These are phyloP conservation scores for Myathropa florea DNA, from an alignment of 2,888 invertebrate species.

Conservation along the genomic window DNA sequence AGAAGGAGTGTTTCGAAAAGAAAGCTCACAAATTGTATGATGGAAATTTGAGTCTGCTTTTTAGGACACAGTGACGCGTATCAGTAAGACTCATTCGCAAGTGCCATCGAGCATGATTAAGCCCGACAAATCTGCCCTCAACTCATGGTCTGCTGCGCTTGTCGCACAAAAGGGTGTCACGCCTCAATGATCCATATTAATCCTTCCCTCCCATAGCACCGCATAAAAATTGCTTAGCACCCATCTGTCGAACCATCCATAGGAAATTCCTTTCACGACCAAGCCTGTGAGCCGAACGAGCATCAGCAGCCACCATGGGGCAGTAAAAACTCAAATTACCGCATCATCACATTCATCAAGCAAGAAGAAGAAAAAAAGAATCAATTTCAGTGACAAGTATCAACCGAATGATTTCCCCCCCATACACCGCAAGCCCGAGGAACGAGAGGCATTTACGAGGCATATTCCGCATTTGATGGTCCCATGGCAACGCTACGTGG, in stretches of 20 bases:
- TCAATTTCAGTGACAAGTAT: conserved; percentile 15
- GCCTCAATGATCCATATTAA: background rate
- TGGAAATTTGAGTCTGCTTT: background rate
- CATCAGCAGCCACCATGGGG: background rate
- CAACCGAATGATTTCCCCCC: background rate
- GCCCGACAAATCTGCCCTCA: background rate
- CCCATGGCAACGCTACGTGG: background rate
- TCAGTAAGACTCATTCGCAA: background rate
- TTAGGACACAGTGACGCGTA: background rate
- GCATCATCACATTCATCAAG: conserved; percentile 9
- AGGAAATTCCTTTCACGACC: background rate
- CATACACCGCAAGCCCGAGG: background rate
- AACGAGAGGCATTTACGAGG: background rate
- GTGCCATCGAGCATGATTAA: background rate
- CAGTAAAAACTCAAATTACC: background rate
- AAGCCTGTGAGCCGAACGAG: background rate
- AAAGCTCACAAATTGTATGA: background rate
- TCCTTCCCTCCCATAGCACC: background rate
- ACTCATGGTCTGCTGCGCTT: background rate
- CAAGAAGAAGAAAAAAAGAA: conserved; percentile 3
- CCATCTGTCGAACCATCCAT: background rate
- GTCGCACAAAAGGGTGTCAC: background rate
- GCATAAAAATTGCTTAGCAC: background rate
- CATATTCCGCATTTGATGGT: background rate
- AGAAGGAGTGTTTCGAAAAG: background rate